These are phyloP conservation scores for Limulus polyphemus DNA, from an alignment of 2,888 invertebrate species.

Conservation along the genomic window DNA sequence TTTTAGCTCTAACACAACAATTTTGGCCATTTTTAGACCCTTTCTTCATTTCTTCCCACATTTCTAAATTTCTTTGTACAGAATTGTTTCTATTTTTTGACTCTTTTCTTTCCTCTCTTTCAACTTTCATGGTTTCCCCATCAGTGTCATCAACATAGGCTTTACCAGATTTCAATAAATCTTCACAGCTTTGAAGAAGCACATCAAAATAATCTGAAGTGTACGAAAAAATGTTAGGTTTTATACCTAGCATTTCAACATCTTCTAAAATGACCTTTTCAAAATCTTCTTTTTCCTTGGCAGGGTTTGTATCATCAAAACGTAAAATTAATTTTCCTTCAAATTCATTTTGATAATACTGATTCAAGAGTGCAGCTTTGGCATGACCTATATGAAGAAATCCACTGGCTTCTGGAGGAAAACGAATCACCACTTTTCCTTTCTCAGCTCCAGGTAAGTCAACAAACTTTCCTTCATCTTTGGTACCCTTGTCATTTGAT, in stretches of 20 bases:
- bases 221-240: conserved; percentile 82
- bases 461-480: conserved; percentile 91
- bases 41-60: conserved; percentile 92
- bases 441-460: conserved; percentile 92
- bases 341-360: conserved; percentile 86
- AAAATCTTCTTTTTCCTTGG: conserved; percentile 92
- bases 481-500: conserved; percentile 31
- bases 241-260: conserved; percentile 74
- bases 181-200: conserved; percentile 75
- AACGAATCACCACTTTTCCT: conserved; percentile 94
- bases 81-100: conserved; percentile 71
- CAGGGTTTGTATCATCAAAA: conserved; percentile 99
- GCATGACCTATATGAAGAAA: conserved; percentile 97
- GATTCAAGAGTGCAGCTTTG: conserved; percentile 94
- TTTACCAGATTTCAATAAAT: conserved; percentile 69
- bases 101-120: conserved; percentile 75
- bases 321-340: conserved; percentile 92
- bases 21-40: conserved; percentile 65
- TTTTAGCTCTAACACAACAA: conserved; percentile 92
- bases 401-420: conserved; percentile 99
- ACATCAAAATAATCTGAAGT: conserved; percentile 94
- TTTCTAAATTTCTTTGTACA: conserved; percentile 63
- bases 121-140: conserved; percentile 83
- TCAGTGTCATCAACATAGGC: conserved; percentile 96
- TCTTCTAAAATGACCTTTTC: conserved; percentile 91